Conservation (phyloP, 2,113 vertebrate species). For the Lepisosteus oculatus region DNA sequence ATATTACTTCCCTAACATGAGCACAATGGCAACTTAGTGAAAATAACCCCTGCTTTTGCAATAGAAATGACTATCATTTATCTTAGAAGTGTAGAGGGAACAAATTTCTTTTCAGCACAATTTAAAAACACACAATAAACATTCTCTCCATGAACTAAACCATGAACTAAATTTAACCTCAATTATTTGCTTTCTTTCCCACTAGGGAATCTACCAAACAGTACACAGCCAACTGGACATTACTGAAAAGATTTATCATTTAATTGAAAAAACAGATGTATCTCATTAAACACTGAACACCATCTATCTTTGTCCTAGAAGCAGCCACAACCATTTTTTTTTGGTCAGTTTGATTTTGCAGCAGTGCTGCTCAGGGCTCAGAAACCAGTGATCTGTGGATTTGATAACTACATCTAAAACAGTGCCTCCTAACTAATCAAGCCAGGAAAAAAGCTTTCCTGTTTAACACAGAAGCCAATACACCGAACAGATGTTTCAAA, state of each 20-base stretch:
- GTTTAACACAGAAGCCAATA: neutral
- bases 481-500: neutral
- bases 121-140: constrained; percentile 12
- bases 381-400: neutral
- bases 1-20: constrained; percentile 9
- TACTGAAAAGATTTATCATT: constrained; percentile 5
- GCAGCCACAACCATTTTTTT: neutral
- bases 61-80: neutral
- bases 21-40: neutral
- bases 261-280: constrained; percentile 3
- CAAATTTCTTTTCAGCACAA: constrained; percentile 1
- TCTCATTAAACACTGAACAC: neutral
- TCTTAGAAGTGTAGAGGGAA: neutral
- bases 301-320: neutral
- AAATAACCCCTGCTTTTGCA: neutral
- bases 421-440: neutral
- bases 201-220: constrained; percentile 6
- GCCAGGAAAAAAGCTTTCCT: constrained; percentile 2
- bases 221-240: neutral
- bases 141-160: constrained; percentile 17
- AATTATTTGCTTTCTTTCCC: constrained; percentile 16
- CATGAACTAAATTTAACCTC: constrained; percentile 25
- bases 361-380: neutral
- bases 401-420: no score
- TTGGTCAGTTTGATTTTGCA: neutral